Evolutionary conservation across 1,140 invertebrate species (phyloP), one percentile per base, ranked within the genome.

Genomic region (Pseudomyrmex gracilis): DNA sequence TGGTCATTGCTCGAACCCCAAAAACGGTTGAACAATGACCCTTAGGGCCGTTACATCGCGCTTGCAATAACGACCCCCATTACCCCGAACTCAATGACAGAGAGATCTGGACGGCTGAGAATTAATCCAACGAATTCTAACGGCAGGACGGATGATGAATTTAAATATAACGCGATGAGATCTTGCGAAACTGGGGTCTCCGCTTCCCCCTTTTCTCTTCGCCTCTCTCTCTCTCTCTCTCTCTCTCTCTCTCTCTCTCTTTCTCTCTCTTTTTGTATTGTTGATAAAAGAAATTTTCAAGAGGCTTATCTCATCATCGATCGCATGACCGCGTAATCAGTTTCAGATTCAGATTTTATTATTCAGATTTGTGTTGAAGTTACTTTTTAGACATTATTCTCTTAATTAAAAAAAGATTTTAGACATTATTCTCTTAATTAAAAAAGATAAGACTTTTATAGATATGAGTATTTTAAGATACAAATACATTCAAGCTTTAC

Each of bases 1-100:
- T 93, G 92, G 93, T 93, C 92, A 93, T 92, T 92, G 91, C 91
- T 90, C 85, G 88, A 90, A 90, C 90, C 92, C 89, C 83, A 88
- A 92, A 92, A 93, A 91, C 90, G 85, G 88, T 91, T 93, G 91
- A 93, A 93, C 92, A 93, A 93, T 93, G 90, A 93, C 90, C 92
- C 88, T 89, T 84, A 82, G 73, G 88, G 86, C 93, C 92, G 92
- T 93, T 93, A 93, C 90, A 86, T 89, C 60, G 87, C 87, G 66
- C 85, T 34, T 63, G 87, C 84, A 89, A 88, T 89, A 89, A 89
- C 84, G 87, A 89, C 87, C 87, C 87, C 87, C 80, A 83, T 88
- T 88, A 85, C 77, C 87, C 71, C 66, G 66, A 88, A 61, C 60
- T 73, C 66, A 78, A 83, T 58, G 82, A 85, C 71, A 77, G 71